Percentiles rank a stretch among this genome's conserved stretches.
Evolutionary conservation across 2,113 vertebrate genomes (phyloP).

Genomic region (Gymnarchus niloticus): DNA sequence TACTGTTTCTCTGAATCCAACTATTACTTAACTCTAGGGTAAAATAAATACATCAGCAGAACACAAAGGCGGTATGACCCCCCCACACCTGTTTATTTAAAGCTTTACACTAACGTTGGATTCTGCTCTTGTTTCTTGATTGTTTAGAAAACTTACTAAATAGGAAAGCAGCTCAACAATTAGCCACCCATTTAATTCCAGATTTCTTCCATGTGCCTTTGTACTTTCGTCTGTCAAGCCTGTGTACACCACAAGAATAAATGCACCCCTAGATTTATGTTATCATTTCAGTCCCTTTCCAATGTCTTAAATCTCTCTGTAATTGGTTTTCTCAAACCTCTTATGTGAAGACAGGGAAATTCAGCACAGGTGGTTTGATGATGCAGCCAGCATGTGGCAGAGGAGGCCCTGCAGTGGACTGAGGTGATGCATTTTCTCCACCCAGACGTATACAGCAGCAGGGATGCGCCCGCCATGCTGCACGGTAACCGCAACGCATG

Average conservation of each 20-base stretch:
- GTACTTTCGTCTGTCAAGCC: not conserved
- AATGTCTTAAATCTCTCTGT: not conserved
- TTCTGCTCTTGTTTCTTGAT: not conserved
- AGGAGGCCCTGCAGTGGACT: not conserved
- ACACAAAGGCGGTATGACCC: not conserved
- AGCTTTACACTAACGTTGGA: not conserved
- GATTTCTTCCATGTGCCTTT: not conserved
- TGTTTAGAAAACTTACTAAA: not conserved
- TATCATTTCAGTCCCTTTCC: not conserved
- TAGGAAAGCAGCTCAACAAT: not conserved
- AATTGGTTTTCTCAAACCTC: not conserved
- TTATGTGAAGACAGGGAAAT: slow-evolving; percentile 1
- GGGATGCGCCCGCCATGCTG: too few relatives aligned
- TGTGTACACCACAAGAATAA: not conserved
- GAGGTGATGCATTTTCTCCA: not conserved
- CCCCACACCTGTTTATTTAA: not conserved
- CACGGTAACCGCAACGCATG: too few relatives aligned
- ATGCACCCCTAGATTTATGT: not conserved
- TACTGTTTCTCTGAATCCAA: too few relatives aligned
- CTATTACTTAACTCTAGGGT: too few relatives aligned
- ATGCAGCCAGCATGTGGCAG: not conserved
- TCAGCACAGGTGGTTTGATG: not conserved
- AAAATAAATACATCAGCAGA: not conserved
- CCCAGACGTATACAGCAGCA: not conserved
- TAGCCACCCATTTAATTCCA: not conserved